Base-by-base conservation (phyloP, 2,797 vertebrate genomes). In the Synaphobranchus kaupii region DNA sequence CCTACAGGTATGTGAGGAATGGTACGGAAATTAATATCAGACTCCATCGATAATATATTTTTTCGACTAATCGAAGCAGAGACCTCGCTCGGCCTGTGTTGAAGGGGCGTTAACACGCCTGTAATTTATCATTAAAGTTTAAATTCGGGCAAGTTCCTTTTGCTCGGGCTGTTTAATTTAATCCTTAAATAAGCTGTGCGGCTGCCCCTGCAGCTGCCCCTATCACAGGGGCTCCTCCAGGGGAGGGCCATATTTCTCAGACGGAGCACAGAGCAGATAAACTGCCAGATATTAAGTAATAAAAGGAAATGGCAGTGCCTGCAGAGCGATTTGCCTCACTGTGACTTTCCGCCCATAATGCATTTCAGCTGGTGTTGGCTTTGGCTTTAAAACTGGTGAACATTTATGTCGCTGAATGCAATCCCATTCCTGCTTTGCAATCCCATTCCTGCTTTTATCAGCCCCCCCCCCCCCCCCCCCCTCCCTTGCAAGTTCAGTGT, bases 51-150 rank as follows among this genome's bases (percentile, higher is more conserved):
- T 22, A 25, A 22, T 50, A 6, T 20, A 9, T 82, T 47, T 20
- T 25, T 50, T 12, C 17, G 17, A 34, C 13, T 34, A 28, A 73
- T 4, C 8, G 8, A 73, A 34, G 68, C 28, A 13, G 28, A 50
- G 48, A 12, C 44, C 83, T 63, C 54, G 28, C 54, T 56, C 15
- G 28, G 22, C 7, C 83, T 58, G 83, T 84, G 83, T 85, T 94
- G 94, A 94, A 94, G 94, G 94, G 93, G 94, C 95, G 95, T 95
- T 95, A 96, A 96, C 96, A 94, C 93, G 91, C 93, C 93, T 93
- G 95, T 96, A 94, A 96, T 95, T 96, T 96, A 96, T 96, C 96
- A 97, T 97, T 96, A 96, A 96, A 95, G 95, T 95, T 96, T 97
- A 10, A 94, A 96, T 97, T 97, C 96, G 89, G 89, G 95, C 95